phyloP scores from a whole-genome alignment of 2,113 vertebrate genomes.

The Pseudorasbora parva region DNA sequence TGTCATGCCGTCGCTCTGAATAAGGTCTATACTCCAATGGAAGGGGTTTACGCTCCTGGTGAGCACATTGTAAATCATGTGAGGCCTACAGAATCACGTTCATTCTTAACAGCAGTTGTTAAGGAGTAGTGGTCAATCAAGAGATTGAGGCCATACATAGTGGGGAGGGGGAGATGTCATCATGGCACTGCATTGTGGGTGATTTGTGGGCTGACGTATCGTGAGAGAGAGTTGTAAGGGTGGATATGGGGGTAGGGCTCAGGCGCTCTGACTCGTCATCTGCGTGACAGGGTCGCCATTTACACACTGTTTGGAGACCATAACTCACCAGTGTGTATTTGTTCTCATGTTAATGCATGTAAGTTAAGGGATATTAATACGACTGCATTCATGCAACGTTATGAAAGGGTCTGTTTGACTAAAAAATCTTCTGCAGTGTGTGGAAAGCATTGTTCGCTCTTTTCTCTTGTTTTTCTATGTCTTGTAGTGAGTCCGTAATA shows the following conservation, averaged over 20 bases:
- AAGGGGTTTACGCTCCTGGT: background rate
- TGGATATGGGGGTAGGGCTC: conserved; percentile 6
- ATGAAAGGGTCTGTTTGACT: background rate
- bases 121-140: conserved; percentile 7
- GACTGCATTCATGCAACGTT: background rate
- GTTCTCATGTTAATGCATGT: background rate
- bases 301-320: background rate
- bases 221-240: conserved; percentile 34
- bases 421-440: background rate
- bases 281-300: conserved; percentile 51
- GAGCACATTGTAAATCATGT: background rate
- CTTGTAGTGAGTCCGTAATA: background rate
- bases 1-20: no score
- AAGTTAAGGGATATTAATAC: conserved; percentile 8
- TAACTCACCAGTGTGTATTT: background rate
- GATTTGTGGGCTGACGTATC: conserved; percentile 25
- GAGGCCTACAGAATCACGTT: background rate
- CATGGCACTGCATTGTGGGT: conserved; percentile 59
- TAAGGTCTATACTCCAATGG: background rate
- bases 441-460: background rate
- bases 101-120: conserved; percentile 5
- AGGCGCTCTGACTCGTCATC: conserved; percentile 54
- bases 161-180: conserved; percentile 29
- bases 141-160: conserved; percentile 7
- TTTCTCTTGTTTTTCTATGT: background rate